These are phyloP conservation scores for Rhynchopsitta pachyrhyncha DNA, from an alignment of 2,113 vertebrate genomes.

Conservation along the genomic window DNA sequence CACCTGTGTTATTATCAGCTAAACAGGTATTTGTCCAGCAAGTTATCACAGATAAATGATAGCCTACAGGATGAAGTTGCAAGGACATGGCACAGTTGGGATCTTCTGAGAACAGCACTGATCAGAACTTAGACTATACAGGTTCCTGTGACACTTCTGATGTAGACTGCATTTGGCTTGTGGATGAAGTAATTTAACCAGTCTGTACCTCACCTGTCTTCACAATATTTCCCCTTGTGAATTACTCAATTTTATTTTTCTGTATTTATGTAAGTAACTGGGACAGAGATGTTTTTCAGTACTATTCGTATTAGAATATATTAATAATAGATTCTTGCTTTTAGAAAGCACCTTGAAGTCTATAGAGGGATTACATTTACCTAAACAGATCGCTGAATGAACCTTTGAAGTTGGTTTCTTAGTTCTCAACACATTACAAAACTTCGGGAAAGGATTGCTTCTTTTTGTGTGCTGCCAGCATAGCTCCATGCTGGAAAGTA, in stretches of 20 bases:
- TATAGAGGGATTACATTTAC: not conserved
- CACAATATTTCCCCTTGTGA: not conserved
- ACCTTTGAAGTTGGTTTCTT: not conserved
- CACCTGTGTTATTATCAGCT: not conserved
- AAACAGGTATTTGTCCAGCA: not conserved
- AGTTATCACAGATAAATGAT: not conserved
- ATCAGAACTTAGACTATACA: not conserved
- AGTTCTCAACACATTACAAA: not conserved
- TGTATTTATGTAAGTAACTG: not conserved
- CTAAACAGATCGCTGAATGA: not conserved
- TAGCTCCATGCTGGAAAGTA: not conserved
- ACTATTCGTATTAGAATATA: not conserved
- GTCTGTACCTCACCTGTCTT: not conserved
- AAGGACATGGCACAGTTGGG: accelerated
- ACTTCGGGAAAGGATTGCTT: not conserved
- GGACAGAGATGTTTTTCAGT: not conserved
- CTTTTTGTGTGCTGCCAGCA: not conserved
- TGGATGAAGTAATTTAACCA: not conserved
- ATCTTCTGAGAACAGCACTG: not conserved
- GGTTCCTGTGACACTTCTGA: not conserved
- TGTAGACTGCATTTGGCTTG: not conserved
- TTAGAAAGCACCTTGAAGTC: not conserved
- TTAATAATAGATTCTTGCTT: not conserved
- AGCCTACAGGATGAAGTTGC: not conserved
- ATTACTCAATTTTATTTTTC: not conserved